A percentile compares a stretch with the other conserved stretches of the same genome.
phyloP scores from a whole-genome alignment of 2,113 vertebrate species.

The Cyprinodon tularosa region DNA sequence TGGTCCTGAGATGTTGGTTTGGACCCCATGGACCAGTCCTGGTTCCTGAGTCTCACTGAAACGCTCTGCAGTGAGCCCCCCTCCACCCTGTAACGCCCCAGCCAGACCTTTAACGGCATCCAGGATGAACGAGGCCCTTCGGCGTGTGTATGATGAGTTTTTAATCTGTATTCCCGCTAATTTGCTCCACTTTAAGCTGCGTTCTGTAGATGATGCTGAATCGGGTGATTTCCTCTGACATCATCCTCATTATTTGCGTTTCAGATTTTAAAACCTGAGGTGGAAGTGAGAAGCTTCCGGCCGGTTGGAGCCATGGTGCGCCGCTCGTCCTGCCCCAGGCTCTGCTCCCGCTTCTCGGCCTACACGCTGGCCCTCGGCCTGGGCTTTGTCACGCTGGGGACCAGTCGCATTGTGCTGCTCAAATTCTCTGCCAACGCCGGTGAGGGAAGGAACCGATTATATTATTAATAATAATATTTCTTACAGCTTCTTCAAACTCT shows the following conservation, averaged over 20 bases:
- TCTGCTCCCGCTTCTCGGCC: slow-evolving; percentile 80
- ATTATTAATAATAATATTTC: background rate
- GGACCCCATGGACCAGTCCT: too few relatives aligned
- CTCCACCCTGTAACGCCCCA: too few relatives aligned
- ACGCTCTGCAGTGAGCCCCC: too few relatives aligned
- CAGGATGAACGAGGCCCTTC: too few relatives aligned
- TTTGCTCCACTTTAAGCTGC: background rate
- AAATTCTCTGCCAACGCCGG: slow-evolving; percentile 94
- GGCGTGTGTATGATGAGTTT: too few relatives aligned
- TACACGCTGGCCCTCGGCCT: slow-evolving; percentile 87
- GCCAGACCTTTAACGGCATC: too few relatives aligned
- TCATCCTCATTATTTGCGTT: background rate
- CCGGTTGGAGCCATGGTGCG: slow-evolving; percentile 51
- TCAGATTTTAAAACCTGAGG: background rate
- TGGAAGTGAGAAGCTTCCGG: background rate
- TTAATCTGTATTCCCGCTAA: background rate
- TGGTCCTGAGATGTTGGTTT: too few relatives aligned
- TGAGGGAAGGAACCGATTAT: slow-evolving; percentile 44
- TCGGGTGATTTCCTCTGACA: background rate
- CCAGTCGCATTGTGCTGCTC: slow-evolving; percentile 91
- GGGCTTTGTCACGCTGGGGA: slow-evolving; percentile 85
- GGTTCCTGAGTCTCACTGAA: too few relatives aligned
- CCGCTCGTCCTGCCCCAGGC: slow-evolving; percentile 51
- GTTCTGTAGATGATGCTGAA: too few relatives aligned
- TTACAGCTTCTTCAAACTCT: too few relatives aligned